phyloP scores from a whole-genome alignment of 2,113 vertebrate genomes.

The Lutjanus erythropterus region DNA sequence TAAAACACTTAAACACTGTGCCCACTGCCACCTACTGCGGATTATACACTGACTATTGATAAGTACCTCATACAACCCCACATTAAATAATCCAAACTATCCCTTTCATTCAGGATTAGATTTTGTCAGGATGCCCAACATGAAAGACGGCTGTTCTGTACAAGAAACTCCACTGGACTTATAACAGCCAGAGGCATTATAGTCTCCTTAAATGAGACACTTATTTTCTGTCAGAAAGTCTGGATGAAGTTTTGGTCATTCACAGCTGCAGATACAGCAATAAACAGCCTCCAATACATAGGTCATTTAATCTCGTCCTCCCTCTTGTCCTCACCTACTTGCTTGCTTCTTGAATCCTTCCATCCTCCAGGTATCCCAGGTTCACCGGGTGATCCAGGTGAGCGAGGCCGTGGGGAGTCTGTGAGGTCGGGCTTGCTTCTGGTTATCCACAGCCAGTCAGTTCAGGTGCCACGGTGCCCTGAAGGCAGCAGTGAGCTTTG shows the following conservation, averaged over 20 bases:
- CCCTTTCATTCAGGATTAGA: background rate
- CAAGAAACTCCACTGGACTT: background rate
- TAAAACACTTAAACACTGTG: too few relatives aligned
- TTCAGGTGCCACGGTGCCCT: constrained; percentile 65
- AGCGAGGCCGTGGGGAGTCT: constrained; percentile 10
- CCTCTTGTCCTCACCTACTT: background rate
- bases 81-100: too few relatives aligned
- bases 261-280: background rate
- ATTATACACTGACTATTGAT: too few relatives aligned
- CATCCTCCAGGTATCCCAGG: constrained; percentile 65
- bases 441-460: constrained; percentile 76
- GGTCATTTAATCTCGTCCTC: background rate
- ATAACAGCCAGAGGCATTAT: background rate
- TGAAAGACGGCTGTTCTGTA: background rate
- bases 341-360: background rate
- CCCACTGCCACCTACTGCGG: too few relatives aligned
- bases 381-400: constrained; percentile 56
- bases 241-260: background rate
- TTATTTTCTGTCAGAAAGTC: background rate
- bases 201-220: background rate
- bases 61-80: too few relatives aligned
- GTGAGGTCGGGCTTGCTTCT: constrained; percentile 60
- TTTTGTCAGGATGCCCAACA: background rate
- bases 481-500: constrained; percentile 61
- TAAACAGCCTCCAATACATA: background rate